These are phyloP conservation scores for Python bivittatus DNA, from an alignment of 2,113 vertebrate genomes.

Conservation along the genomic window DNA sequence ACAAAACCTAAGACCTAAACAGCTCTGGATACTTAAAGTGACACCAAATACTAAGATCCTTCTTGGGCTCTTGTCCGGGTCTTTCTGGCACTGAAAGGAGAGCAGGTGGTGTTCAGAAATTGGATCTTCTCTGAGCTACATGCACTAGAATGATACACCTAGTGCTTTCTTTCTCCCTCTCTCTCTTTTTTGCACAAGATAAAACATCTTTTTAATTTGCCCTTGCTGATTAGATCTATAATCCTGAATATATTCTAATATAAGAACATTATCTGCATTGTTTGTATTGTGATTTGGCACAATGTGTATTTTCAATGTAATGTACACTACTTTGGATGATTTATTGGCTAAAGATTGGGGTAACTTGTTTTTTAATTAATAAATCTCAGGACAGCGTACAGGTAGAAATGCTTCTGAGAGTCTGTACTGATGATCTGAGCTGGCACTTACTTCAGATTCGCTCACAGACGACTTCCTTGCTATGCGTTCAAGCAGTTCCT, in stretches of 20 bases:
- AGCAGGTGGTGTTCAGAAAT: background rate
- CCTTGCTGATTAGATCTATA: background rate
- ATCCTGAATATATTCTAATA: background rate
- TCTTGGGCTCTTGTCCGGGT: background rate
- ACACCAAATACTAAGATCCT: background rate
- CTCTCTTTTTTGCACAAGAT: background rate
- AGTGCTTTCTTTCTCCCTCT: background rate
- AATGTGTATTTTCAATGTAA: background rate
- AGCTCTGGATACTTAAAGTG: background rate
- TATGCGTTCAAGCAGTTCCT: constrained; percentile 91
- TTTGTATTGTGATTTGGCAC: background rate
- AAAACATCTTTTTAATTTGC: background rate
- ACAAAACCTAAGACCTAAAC: background rate
- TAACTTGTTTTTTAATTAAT: background rate
- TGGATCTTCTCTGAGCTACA: background rate
- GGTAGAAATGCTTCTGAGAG: background rate
- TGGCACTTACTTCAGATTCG: constrained; percentile 88
- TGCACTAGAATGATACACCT: background rate
- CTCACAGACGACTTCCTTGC: constrained; percentile 84
- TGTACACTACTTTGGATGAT: background rate
- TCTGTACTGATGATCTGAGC: background rate
- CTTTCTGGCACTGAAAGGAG: background rate
- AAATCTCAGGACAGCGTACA: background rate
- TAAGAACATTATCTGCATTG: background rate
- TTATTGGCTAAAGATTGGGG: background rate